These are phyloP conservation scores for Pecten maximus DNA, from an alignment of 2,888 invertebrate species.

Conservation along the genomic window DNA sequence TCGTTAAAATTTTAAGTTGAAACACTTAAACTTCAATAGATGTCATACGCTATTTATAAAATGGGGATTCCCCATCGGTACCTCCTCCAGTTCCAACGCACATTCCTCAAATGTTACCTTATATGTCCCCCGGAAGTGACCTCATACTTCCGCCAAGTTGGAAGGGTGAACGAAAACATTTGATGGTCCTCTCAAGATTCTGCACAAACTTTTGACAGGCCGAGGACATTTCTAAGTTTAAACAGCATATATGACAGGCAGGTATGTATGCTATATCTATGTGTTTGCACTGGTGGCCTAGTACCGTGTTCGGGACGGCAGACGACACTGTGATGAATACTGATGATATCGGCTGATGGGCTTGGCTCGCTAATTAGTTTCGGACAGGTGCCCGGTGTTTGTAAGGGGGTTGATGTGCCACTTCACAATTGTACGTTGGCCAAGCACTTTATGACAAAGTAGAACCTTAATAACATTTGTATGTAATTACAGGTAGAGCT, in stretches of 20 bases:
- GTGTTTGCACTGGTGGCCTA: background rate
- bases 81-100: background rate
- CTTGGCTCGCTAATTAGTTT: slow-evolving; percentile 22
- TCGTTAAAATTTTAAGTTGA: no score
- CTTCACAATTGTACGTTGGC: background rate
- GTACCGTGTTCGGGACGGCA: background rate
- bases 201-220: background rate
- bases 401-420: background rate
- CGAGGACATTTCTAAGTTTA: background rate
- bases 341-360: background rate
- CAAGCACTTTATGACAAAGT: background rate
- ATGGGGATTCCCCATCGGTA: slow-evolving; percentile 11
- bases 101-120: slow-evolving; percentile 35
- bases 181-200: slow-evolving; percentile 3
- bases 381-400: slow-evolving; percentile 5
- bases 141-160: slow-evolving; percentile 51
- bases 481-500: background rate
- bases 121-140: slow-evolving; percentile 50
- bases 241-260: slow-evolving; percentile 50
- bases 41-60: slow-evolving; percentile 8
- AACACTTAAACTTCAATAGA: no score
- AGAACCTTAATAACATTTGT: background rate
- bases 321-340: background rate
- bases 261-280: slow-evolving; percentile 35
- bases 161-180: slow-evolving; percentile 36